Base-by-base conservation (phyloP, 2,797 vertebrate species). In the Arrhamphus sclerolepis region DNA sequence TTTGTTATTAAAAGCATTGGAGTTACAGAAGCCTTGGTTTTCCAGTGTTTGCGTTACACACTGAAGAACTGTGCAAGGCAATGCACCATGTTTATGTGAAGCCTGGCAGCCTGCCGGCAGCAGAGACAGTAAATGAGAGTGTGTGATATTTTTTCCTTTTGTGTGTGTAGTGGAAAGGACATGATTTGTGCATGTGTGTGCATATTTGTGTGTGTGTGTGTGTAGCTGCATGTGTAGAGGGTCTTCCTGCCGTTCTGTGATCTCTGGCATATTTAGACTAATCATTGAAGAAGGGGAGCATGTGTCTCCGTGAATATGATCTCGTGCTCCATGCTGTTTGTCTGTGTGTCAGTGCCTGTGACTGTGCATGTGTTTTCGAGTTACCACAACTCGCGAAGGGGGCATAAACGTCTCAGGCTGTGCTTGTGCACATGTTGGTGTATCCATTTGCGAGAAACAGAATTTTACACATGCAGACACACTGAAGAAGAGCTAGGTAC, bases 181-280 rank as follows among this genome's bases (percentile, higher is more conserved):
- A 38, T 14, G 34, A 13, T 38, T 38, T 38, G 13, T 38, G 60
- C 64, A 58, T 60, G 50, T 64, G 52, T 53, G 46, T 29, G 43
- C 59, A 26, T 54, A 51, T 62, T 34, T 10, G 14, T 8, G 34
- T 16, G 34, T 38, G 34, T 49, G 42, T 57, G 47, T 44, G 47
- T 65, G 43, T 56, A 4, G 29, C 46, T 66, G 21, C 20, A 19
- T 62, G 70, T 77, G 72, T 47, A 52, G 39, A 53, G 64, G 56
- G 71, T 78, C 77, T 70, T 82, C 72, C 83, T 80, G 72, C 69
- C 62, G 56, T 70, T 79, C 76, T 87, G 80, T 86, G 80, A 83
- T 88, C 85, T 79, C 78, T 71, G 72, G 72, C 72, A 82, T 87
- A 87, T 88, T 87, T 81, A 83, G 64, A 83, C 78, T 86, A 83